A percentile compares a stretch with the other conserved stretches of the same genome.
Conservation (phyloP, 2,113 vertebrate species). For the Oreotrochilus melanogaster region DNA sequence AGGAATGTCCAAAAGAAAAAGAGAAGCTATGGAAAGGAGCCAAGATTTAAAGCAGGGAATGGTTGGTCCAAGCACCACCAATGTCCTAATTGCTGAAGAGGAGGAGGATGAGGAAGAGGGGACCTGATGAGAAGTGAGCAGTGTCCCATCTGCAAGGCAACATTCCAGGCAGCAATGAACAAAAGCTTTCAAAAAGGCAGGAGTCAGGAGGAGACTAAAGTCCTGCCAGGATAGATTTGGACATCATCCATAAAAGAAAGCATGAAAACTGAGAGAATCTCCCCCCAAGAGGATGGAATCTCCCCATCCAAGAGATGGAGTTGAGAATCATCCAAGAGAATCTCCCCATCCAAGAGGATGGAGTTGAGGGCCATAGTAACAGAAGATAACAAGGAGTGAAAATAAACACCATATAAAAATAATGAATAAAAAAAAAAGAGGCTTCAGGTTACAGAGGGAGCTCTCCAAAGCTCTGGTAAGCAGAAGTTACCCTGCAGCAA, state of each 20-base stretch:
- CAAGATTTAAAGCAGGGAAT: not conserved
- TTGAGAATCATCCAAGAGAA: no score
- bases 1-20: not conserved
- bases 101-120: not conserved
- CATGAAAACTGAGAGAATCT: not conserved
- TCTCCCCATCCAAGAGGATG: no score
- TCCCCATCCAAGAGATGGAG: no score
- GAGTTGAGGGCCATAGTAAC: not conserved
- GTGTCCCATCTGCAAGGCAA: not conserved
- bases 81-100: not conserved
- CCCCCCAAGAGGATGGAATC: no score
- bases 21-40: not conserved
- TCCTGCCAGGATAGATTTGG: not conserved
- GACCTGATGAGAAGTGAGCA: not conserved
- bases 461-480: not conserved
- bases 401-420: not conserved
- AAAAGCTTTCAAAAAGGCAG: not conserved
- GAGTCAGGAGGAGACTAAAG: not conserved
- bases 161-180: not conserved
- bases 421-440: accelerated
- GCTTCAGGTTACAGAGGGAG: no score
- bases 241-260: not conserved
- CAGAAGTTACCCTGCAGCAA: not conserved
- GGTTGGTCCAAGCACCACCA: not conserved
- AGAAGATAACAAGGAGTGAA: not conserved